Base-by-base conservation (phyloP, 2,888 invertebrate species). In the Alloscopus bannaensis region DNA sequence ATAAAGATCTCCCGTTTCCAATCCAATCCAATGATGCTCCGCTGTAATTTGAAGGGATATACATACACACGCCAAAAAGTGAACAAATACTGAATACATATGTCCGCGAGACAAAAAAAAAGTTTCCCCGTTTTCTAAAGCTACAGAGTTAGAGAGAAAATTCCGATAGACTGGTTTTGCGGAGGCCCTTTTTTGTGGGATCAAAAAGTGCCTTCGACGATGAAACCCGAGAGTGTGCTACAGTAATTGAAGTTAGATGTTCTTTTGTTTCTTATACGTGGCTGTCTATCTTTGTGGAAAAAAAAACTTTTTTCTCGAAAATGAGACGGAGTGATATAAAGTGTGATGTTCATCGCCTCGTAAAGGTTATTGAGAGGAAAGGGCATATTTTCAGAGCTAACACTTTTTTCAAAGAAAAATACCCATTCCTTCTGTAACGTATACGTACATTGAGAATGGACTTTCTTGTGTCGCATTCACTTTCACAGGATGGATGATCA, bases 221-320 rank as follows among this genome's bases (percentile, higher is more conserved):
- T 45, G 22, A 47, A 50, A 52, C 42, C 59, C 24, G 72, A 47
- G 22, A 47, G 31, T 57, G 28, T 20, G 55, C 42, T 69, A 59
- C 55, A 70, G 79, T 81, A 83, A 83, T 83, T 83, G 83, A 83
- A 83, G 79, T 81, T 73, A 20, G 65, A 71, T 79, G 81, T 80
- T 80, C 55, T 31, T 64, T 57, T 45, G 28, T 16, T 55, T 65
- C 45, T 79, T 36, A 28, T 29, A 59, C 45, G 52, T 65, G 65
- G 29, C 52, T 52, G 40, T 40, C 28, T 66, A n/a, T 57, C 11
- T 13, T 52, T 24, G 24, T 16, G n/a, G 52, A 24, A 18, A 57
- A 64, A 64, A 71, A 72, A 45, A 50, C 55, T 26, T 65, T 57
- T 73, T 65, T n/a, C n/a, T n/a, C n/a, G 42, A 55, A 73, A 73